These are phyloP conservation scores for Sinella curviseta DNA, from an alignment of 1,140 invertebrate species.

Conservation along the genomic window DNA sequence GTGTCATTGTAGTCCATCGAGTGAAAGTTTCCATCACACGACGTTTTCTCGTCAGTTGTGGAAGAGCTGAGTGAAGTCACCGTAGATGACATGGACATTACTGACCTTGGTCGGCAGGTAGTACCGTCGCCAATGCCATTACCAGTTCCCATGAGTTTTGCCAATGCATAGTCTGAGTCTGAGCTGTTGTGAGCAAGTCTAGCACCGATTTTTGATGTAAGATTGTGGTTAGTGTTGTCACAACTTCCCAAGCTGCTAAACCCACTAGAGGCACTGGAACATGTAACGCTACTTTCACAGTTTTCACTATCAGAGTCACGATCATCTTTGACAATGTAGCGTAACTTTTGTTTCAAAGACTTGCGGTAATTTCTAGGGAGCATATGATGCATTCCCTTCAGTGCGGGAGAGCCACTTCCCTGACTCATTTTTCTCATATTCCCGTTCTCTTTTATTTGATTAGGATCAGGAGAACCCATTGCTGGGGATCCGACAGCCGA, in stretches of 20 bases:
- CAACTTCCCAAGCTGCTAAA: slow-evolving; percentile 53
- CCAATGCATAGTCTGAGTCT: slow-evolving; percentile 77
- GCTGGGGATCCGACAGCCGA: neutral
- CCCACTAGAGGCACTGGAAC: slow-evolving; percentile 42
- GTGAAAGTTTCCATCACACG: slow-evolving; percentile 39
- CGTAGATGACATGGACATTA: slow-evolving; percentile 60
- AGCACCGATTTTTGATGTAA: slow-evolving; percentile 75
- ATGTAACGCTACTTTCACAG: slow-evolving; percentile 43
- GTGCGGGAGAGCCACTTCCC: slow-evolving; percentile 2
- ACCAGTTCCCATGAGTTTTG: slow-evolving; percentile 63
- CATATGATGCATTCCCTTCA: slow-evolving; percentile 17
- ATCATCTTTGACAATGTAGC: slow-evolving; percentile 48
- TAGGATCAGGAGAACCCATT: slow-evolving; percentile 2
- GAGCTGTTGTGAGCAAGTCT: slow-evolving; percentile 69
- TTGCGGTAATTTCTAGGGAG: slow-evolving; percentile 53
- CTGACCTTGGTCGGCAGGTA: slow-evolving; percentile 57
- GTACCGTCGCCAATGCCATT: slow-evolving; percentile 33
- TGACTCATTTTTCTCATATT: slow-evolving; percentile 26
- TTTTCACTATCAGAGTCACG: slow-evolving; percentile 49
- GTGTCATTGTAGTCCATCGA: neutral
- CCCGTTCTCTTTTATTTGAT: slow-evolving; percentile 21
- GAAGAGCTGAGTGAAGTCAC: slow-evolving; percentile 60
- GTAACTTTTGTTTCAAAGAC: slow-evolving; percentile 54
- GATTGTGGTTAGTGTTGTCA: slow-evolving; percentile 68
- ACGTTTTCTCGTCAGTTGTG: slow-evolving; percentile 60